Evolutionary conservation across 1,140 invertebrate species (phyloP), one percentile per base, ranked within the genome.

Genomic region (Aleiodes sp.): DNA sequence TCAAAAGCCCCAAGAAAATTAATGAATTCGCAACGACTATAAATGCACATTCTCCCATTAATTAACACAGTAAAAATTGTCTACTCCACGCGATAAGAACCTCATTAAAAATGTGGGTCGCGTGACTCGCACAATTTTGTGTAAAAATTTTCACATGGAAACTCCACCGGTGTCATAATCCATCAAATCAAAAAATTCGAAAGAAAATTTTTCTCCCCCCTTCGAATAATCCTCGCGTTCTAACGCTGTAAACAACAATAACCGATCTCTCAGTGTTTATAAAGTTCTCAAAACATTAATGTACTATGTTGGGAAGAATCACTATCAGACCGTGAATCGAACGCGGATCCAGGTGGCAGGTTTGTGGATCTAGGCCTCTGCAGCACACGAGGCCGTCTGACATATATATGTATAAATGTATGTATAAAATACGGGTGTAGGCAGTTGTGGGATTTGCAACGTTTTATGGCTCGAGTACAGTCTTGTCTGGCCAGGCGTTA

Each of bases 361-460:
- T 52, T 29, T 28, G 63, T 46, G 43, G 12, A 65, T 65, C 64
- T 33, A 46, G 64, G 52, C 31, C 64, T 65, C 28, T 31, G 46
- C 28, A 65, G 24, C 14, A 52, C 41, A 33, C 64, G 43, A 29
- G 64, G 9, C n/a, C 16, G 41, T 52, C 24, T 19, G 16, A 52
- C 28, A 63, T 39, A 24, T 39, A 39, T 63, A 63, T 21, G 4
- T 46, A 12, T 46, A 7, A 21, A 7, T 46, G 6, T 46, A 21
- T 31, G 10, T 60, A 14, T 33, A 1, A 16, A 0, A 60, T 52
- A 31, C 19, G 64, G 16, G 33, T 65, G 19, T 31, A 56, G 41
- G 41, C 43, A 19, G 43, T 46, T 65, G 43, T 65, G 43, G 41
- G 26, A 65, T 65, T 65, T 65, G 28, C 64, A 65, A 56, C 41